phyloP scores from a whole-genome alignment of 2,797 vertebrate species.

The Notamacropus eugenii region DNA sequence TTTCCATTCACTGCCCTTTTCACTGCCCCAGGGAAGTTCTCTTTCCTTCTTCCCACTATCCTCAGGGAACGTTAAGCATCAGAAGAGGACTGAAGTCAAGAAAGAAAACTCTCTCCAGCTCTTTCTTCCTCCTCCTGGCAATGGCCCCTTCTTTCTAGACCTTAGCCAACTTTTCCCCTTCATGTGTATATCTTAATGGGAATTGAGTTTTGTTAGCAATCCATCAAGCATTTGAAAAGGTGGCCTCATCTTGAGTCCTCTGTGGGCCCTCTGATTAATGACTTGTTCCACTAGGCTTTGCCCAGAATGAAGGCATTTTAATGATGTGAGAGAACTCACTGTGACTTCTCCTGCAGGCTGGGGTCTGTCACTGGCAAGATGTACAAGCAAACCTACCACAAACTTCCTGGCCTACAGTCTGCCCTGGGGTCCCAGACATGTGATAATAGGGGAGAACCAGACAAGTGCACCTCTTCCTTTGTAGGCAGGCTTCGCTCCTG shows the following conservation, averaged over 20 bases:
- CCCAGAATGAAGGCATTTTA: constrained; percentile 10
- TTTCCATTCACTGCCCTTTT: not conserved
- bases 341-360: not conserved
- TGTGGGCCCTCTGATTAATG: not conserved
- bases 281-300: not conserved
- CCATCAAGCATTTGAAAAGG: constrained; percentile 12
- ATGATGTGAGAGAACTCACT: not conserved
- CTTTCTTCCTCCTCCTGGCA: not conserved
- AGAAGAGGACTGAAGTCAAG: constrained; percentile 24
- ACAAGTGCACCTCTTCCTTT: not conserved
- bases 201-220: constrained; percentile 51
- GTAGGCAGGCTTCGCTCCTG: not conserved
- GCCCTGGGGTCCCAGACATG: not conserved
- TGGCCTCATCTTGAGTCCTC: not conserved
- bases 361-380: constrained; percentile 15
- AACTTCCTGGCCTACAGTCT: not conserved
- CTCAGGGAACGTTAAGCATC: constrained; percentile 14
- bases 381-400: not conserved
- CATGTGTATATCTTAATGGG: constrained; percentile 31
- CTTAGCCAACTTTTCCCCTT: not conserved
- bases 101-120: not conserved
- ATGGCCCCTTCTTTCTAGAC: not conserved
- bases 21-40: not conserved
- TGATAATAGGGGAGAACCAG: constrained; percentile 4
- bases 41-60: not conserved